Conservation (phyloP, 2,113 vertebrate genomes). For the Acanthisitta chloris region DNA sequence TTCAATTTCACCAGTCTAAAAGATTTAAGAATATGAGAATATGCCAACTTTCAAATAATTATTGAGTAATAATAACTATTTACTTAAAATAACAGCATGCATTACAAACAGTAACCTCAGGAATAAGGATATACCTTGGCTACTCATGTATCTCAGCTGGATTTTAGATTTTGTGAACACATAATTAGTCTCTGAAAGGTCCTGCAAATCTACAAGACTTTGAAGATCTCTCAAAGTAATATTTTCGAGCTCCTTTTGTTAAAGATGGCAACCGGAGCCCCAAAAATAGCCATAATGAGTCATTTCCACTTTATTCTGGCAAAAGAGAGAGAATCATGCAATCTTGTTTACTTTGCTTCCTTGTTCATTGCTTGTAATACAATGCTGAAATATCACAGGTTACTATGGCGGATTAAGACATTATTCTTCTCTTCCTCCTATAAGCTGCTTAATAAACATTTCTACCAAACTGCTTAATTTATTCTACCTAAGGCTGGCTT, state of each 20-base stretch:
- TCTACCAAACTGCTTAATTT: conserved; percentile 10
- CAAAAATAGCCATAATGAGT: background rate
- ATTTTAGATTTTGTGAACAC: background rate
- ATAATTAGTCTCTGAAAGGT: conserved; percentile 3
- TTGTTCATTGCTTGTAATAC: background rate
- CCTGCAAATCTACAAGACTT: background rate
- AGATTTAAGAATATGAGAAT: background rate
- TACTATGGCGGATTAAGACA: background rate
- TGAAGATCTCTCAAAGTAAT: background rate
- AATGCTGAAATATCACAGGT: background rate
- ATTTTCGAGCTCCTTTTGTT: background rate
- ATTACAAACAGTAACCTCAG: background rate
- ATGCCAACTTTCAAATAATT: background rate
- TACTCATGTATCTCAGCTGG: background rate
- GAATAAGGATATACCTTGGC: background rate
- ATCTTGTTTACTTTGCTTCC: background rate
- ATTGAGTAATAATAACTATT: conserved; percentile 3
- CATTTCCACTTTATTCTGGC: background rate
- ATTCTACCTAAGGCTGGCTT: background rate
- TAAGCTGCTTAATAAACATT: conserved; percentile 11
- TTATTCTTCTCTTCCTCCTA: background rate
- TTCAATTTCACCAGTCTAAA: background rate
- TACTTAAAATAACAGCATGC: conserved; percentile 9
- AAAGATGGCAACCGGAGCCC: background rate
- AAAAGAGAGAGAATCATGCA: background rate